Percentiles rank a stretch among this genome's conserved stretches.
Evolutionary conservation across 2,113 vertebrate species (phyloP).

Genomic region (Lophotis ruficrista): DNA sequence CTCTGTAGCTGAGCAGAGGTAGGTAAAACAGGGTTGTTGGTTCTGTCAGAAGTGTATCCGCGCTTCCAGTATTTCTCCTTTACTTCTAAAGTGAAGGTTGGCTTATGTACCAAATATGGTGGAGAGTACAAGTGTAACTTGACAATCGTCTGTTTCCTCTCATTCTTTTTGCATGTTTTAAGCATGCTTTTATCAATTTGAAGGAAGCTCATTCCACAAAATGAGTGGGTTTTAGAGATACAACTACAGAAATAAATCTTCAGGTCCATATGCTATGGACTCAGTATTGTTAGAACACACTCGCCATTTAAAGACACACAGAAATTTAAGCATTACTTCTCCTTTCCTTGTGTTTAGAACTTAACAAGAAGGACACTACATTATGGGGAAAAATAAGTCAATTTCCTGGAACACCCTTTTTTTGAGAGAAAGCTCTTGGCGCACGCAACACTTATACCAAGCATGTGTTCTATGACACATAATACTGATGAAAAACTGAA

Average conservation of each 20-base stretch:
- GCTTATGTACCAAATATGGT: neutral
- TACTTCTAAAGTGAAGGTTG: neutral
- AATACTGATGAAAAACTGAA: neutral
- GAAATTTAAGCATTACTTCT: neutral
- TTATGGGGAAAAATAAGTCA: neutral
- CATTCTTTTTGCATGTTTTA: neutral
- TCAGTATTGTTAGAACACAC: neutral
- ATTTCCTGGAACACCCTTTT: neutral
- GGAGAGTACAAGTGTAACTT: neutral
- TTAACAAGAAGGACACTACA: neutral
- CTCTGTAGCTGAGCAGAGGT: slow-evolving; percentile 78
- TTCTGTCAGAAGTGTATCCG: neutral
- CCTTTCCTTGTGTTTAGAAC: neutral
- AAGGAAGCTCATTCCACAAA: neutral
- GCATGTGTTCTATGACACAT: neutral
- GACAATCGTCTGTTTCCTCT: neutral
- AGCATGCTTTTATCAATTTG: neutral
- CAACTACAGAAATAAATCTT: neutral
- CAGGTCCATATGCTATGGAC: neutral
- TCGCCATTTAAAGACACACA: neutral
- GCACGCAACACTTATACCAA: neutral
- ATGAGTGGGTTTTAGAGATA: neutral
- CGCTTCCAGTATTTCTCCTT: neutral
- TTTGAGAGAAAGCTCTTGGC: neutral
- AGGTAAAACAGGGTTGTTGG: neutral